Conservation (phyloP, 2,888 invertebrate genomes). For the Teinopalpus imperialis region DNA sequence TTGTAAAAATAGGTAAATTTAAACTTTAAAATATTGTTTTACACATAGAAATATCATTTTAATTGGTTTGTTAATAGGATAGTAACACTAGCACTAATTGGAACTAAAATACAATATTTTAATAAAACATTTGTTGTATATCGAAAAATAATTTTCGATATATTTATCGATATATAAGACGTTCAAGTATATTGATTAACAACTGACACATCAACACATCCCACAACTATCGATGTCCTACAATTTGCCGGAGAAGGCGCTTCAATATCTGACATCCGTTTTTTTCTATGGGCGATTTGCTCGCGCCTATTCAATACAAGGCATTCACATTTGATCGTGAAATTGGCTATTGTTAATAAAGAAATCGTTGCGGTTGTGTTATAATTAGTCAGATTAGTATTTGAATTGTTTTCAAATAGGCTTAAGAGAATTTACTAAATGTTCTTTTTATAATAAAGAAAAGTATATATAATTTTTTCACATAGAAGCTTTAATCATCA, state of each 20-base stretch:
- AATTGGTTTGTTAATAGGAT: too few species aligned
- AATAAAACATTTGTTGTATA: too few species aligned
- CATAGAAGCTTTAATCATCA: too few species aligned
- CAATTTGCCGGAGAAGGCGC: slow-evolving; percentile 44
- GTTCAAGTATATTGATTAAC: slow-evolving; percentile 16
- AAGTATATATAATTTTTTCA: too few species aligned
- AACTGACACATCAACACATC: slow-evolving; percentile 4
- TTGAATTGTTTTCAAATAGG: slow-evolving; percentile 16
- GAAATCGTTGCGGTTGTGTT: slow-evolving; percentile 31
- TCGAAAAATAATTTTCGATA: too few species aligned
- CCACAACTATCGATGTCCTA: slow-evolving; percentile 33
- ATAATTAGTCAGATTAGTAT: slow-evolving; percentile 26
- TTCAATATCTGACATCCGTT: slow-evolving; percentile 58
- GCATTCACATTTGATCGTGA: slow-evolving; percentile 41
- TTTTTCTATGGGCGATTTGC: slow-evolving; percentile 48
- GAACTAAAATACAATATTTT: too few species aligned
- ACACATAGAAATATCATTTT: too few species aligned
- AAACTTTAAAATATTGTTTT: too few species aligned
- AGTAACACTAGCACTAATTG: too few species aligned
- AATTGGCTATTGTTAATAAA: slow-evolving; percentile 57
- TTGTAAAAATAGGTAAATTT: too few species aligned
- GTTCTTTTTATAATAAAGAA: too few species aligned
- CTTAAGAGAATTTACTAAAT: too few species aligned
- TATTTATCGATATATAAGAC: slow-evolving; percentile 28
- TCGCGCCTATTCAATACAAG: slow-evolving; percentile 45